Evolutionary conservation across 2,888 invertebrate genomes (phyloP).

Genomic region (Lasius fuliginosus): DNA sequence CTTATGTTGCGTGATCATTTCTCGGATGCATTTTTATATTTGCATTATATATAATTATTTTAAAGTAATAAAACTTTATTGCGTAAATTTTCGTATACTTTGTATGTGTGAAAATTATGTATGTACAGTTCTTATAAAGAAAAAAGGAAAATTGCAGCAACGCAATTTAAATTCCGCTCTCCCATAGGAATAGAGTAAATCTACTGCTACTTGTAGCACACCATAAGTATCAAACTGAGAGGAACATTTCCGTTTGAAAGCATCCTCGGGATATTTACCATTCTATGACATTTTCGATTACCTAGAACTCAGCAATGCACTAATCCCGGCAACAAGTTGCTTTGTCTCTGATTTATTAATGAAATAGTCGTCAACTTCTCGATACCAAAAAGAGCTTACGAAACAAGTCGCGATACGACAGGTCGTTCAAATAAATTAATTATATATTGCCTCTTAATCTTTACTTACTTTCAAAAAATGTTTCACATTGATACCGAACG

Average conservation of each 20-base stretch:
- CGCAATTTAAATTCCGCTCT: constrained; percentile 2
- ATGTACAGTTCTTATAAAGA: not conserved
- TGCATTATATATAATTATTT: not conserved
- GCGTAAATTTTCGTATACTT: not conserved
- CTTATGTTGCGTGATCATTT: not conserved
- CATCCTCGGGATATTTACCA: constrained; percentile 36
- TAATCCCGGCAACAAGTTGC: constrained; percentile 23
- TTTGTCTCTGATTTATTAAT: constrained; percentile 26
- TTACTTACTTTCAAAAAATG: not conserved
- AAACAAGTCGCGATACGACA: not conserved
- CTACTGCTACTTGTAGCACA: constrained; percentile 12
- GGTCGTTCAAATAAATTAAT: constrained; percentile 59
- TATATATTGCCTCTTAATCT: constrained; percentile 21
- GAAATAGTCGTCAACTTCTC: constrained; percentile 14
- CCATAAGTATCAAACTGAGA: not conserved
- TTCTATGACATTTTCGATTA: constrained; percentile 32
- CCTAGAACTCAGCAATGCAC: constrained; percentile 18
- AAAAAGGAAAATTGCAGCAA: not conserved
- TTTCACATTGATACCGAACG: not conserved
- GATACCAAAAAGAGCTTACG: constrained; percentile 13
- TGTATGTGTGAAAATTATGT: not conserved
- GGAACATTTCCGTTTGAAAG: constrained; percentile 13
- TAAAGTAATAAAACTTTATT: not conserved
- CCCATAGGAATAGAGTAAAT: not conserved
- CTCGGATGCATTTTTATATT: not conserved